Evolutionary conservation across 2,888 invertebrate species (phyloP).

Genomic region (Platycheirus rosarum): DNA sequence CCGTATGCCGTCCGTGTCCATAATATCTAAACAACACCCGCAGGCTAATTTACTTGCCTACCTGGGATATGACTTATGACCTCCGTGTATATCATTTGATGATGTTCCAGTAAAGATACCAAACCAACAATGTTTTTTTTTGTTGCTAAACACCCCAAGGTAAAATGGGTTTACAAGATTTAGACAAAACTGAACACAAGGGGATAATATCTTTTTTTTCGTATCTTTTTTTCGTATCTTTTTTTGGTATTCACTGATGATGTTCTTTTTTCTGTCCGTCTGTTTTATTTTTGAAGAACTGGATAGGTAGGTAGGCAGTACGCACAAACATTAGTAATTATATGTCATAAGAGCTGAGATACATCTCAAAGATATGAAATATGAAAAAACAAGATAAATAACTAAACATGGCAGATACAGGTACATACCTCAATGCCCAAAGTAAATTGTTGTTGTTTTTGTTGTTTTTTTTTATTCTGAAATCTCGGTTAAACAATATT

Average conservation of each 20-base stretch:
- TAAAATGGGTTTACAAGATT: conserved; percentile 70
- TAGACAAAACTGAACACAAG: conserved; percentile 69
- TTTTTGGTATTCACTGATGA: not conserved
- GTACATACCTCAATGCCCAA: conserved; percentile 4
- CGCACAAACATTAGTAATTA: conserved; percentile 72
- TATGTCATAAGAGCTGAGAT: conserved; percentile 66
- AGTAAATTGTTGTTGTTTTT: conserved; percentile 9
- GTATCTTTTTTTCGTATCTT: too few relatives aligned
- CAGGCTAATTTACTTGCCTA: conserved; percentile 73
- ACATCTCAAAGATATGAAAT: conserved; percentile 64
- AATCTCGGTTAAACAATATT: conserved; percentile 51
- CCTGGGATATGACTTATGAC: conserved; percentile 73
- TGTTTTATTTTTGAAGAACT: conserved; percentile 61
- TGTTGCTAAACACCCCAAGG: conserved; percentile 70
- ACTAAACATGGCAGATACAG: conserved; percentile 56
- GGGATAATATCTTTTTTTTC: conserved; percentile 57
- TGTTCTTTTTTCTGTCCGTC: conserved; percentile 8
- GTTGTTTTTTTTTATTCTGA: too few relatives aligned
- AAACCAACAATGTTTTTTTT: conserved; percentile 32
- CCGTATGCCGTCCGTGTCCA: conserved; percentile 44
- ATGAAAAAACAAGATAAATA: conserved; percentile 70
- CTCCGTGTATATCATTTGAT: conserved; percentile 67
- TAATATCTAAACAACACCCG: conserved; percentile 50
- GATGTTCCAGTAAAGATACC: conserved; percentile 57
- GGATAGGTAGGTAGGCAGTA: conserved; percentile 43